Evolutionary conservation across 2,113 vertebrate species (phyloP).

Genomic region (Pangasianodon gigas): DNA sequence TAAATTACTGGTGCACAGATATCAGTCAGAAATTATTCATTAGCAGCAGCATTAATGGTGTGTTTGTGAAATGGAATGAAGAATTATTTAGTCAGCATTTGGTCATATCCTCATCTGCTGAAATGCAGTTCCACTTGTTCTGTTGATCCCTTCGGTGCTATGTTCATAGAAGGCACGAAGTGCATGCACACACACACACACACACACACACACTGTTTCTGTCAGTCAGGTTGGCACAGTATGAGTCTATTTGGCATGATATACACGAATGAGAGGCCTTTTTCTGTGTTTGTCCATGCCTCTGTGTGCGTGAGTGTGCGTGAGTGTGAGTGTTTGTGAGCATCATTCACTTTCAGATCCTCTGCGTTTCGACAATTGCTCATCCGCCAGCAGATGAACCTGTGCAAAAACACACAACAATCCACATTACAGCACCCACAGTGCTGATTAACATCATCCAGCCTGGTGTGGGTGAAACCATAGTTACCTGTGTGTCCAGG

Average conservation of each 20-base stretch:
- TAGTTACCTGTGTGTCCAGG: constrained; percentile 69
- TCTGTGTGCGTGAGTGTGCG: not conserved
- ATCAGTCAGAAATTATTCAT: not conserved
- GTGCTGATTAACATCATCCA: not conserved
- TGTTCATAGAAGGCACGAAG: constrained; percentile 18
- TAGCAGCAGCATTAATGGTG: not conserved
- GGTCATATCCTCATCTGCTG: not conserved
- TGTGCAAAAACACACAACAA: constrained; percentile 23
- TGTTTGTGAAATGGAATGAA: not conserved
- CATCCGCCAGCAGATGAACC: constrained; percentile 45
- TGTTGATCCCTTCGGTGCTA: not conserved
- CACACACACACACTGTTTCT: not conserved
- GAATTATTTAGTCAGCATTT: not conserved
- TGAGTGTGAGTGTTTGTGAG: not conserved
- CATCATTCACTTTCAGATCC: constrained; percentile 30
- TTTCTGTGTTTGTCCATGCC: not conserved
- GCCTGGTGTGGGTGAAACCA: not conserved
- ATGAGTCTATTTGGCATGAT: constrained; percentile 2
- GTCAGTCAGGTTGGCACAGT: not conserved
- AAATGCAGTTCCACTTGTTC: not conserved
- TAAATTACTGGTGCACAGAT: no score
- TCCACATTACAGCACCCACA: not conserved
- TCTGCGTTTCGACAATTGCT: constrained; percentile 19
- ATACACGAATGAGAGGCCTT: not conserved
- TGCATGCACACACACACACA: not conserved